Base-by-base conservation (phyloP, 2,888 invertebrate genomes). In the Elegia similella region DNA sequence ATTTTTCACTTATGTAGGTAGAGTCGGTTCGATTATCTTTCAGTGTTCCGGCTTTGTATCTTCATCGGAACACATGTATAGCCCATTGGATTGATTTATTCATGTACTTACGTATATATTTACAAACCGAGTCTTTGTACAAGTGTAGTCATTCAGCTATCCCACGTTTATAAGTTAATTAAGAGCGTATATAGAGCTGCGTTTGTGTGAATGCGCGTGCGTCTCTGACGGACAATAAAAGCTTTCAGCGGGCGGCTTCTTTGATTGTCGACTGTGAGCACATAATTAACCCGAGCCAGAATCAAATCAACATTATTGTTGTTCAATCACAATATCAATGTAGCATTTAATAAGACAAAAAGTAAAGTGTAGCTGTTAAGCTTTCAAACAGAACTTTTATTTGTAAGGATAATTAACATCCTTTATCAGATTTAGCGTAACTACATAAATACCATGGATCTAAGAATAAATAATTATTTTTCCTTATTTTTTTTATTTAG, bases 211-310 rank as follows among this genome's bases (percentile, higher is more conserved):
- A 68, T 76, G 74, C 76, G 80, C 75, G 74, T 67, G 73, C 73
- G 77, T 76, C 70, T 74, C 71, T 72, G 63, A 59, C 68, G 72
- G 64, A 88, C 89, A 89, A 88, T 81, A 73, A 74, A 74, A 65
- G 73, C 82, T 82, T 87, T 87, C 78, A 82, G 77, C 65, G 68
- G 65, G 79, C 87, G 85, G 83, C 66, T 67, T 79, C 79, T 88
- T 88, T 88, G 87, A 82, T 68, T 62, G 62, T 66, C 62, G 57
- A 62, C 69, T 67, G 17, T 17, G 50, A 17, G 50, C n/a, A 34
- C 50, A 77, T 76, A 80, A 44, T 55, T 55, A 55, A 55, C 17
- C 34, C 15, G 5, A 16, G 54, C 10, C 44, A 15, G 32, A 44
- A 55, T 34, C 54, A 17, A 55, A 44, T 55, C 44, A 16, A 44